Evolutionary conservation across 2,797 vertebrate species (phyloP).

Genomic region (Philypnodon macrostomus): DNA sequence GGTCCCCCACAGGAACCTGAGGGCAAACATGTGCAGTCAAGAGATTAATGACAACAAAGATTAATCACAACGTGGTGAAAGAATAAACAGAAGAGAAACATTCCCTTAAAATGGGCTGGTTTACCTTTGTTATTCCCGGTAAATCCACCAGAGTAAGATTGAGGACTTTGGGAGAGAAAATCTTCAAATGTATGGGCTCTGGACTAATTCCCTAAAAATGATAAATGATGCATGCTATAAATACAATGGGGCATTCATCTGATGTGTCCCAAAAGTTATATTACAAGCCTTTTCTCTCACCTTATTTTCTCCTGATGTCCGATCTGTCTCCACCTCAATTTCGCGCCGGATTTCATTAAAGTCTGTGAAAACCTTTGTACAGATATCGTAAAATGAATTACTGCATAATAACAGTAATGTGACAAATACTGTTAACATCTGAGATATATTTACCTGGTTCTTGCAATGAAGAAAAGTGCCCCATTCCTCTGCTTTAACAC

Average conservation of each 20-base stretch:
- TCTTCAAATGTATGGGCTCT: slow-evolving; percentile 83
- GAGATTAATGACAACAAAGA: slow-evolving; percentile 11
- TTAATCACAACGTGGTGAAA: too few species aligned
- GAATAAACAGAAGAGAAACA: not conserved
- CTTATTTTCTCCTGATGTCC: slow-evolving; percentile 78
- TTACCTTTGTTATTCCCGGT: slow-evolving; percentile 85
- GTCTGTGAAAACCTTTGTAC: slow-evolving; percentile 75
- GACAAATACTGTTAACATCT: slow-evolving; percentile 1
- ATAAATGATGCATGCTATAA: not conserved
- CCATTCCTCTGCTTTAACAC: slow-evolving; percentile 83
- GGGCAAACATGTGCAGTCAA: slow-evolving; percentile 17
- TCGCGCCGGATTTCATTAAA: slow-evolving; percentile 78
- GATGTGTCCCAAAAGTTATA: not conserved
- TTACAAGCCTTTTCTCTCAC: slow-evolving; percentile 47
- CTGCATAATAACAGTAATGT: not conserved
- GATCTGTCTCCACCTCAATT: slow-evolving; percentile 80
- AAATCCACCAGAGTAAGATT: slow-evolving; percentile 84
- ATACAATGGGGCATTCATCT: slow-evolving; percentile 13
- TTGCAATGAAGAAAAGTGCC: slow-evolving; percentile 83
- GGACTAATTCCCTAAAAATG: slow-evolving; percentile 78
- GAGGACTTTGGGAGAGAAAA: slow-evolving; percentile 81
- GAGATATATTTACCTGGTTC: slow-evolving; percentile 72
- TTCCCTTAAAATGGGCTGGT: slow-evolving; percentile 5
- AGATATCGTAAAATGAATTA: slow-evolving; percentile 9
- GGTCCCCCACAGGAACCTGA: slow-evolving; percentile 90